Conservation (phyloP, 2,113 vertebrate genomes). For the Sinocyclocheilus maitianheensis region DNA sequence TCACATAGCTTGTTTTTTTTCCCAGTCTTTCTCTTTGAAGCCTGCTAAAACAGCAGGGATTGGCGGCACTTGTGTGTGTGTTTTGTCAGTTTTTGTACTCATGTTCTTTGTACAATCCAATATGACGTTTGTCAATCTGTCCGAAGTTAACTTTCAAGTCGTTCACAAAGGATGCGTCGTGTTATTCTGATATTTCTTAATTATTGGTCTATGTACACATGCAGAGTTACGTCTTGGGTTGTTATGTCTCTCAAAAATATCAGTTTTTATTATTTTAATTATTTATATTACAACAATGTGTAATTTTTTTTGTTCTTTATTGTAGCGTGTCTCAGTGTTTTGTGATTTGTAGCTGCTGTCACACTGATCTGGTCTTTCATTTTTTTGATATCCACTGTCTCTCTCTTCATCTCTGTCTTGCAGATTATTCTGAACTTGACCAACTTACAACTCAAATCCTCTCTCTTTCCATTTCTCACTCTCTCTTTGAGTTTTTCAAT, state of each 20-base stretch:
- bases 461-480: background rate
- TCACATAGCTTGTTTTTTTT: background rate
- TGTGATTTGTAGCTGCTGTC: background rate
- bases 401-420: background rate
- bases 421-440: background rate
- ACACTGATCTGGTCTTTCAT: background rate
- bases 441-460: background rate
- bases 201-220: background rate
- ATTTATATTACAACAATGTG: background rate
- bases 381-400: background rate
- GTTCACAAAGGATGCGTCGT: background rate
- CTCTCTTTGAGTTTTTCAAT: background rate
- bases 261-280: background rate
- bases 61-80: background rate
- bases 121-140: background rate
- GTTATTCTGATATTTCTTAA: background rate
- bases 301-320: slow-evolving; percentile 16
- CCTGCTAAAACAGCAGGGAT: background rate
- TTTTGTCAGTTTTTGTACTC: background rate
- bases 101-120: background rate
- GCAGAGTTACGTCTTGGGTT: background rate
- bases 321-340: background rate
- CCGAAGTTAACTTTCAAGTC: background rate
- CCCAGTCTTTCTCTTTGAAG: slow-evolving; percentile 26
- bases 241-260: background rate